phyloP scores from a whole-genome alignment of 2,797 vertebrate genomes.

The Aplochiton taeniatus region DNA sequence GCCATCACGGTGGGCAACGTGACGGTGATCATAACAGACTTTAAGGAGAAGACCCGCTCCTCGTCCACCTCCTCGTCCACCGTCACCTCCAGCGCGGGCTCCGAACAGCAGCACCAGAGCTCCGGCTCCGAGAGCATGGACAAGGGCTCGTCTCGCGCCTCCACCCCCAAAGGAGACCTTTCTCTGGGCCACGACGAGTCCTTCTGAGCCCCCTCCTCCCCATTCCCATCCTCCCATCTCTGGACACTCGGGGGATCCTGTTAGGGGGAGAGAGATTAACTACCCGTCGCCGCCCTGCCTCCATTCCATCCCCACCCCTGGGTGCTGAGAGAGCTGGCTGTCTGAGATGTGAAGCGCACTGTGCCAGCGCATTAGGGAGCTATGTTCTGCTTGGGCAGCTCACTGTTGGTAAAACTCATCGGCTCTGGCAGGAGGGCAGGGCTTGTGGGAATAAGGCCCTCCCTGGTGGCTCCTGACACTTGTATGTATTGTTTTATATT shows the following conservation, averaged over 20 bases:
- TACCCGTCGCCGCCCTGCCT: constrained; percentile 47
- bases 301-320: constrained; percentile 19
- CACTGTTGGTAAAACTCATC: constrained; percentile 33
- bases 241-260: constrained; percentile 63
- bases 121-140: constrained; percentile 99
- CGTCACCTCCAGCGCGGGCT: constrained; percentile 95
- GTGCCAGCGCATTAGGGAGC: constrained; percentile 26
- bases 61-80: constrained; percentile 98
- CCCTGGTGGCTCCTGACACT: constrained; percentile 84
- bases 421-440: constrained; percentile 47
- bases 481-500: constrained; percentile 99
- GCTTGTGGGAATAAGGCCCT: constrained; percentile 37
- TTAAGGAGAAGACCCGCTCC: constrained; percentile 99
- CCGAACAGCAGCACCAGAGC: constrained; percentile 99
- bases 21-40: constrained; percentile 99
- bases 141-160: constrained; percentile 97
- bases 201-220: constrained; percentile 78
- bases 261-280: constrained; percentile 30
- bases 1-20: constrained; percentile 98
- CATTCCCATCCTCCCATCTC: constrained; percentile 36
- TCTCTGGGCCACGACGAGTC: constrained; percentile 94
- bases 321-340: constrained; percentile 49
- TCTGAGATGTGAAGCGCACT: constrained; percentile 39
- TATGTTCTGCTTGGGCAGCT: constrained; percentile 24
- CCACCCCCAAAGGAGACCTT: constrained; percentile 95